These are phyloP conservation scores for honey bee (Apis mellifera) DNA, from an alignment of 1,140 invertebrate genomes.

Conservation along the genomic window Amel_HAv3.1 CM009936.2:5316501-5317000, in stretches of 20 bases:
- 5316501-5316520: conserved; percentile 12
- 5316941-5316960: too few species aligned
- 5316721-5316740: background rate
- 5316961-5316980: too few species aligned
- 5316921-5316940: background rate
- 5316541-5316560: conserved; percentile 23
- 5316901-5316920: background rate
- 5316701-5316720: background rate
- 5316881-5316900: background rate
- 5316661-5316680: background rate
- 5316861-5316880: conserved; percentile 38
- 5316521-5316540: conserved; percentile 20
- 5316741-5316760: background rate
- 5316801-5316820: conserved; percentile 30
- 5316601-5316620: conserved; percentile 43
- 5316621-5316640: conserved; percentile 40
- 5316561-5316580: conserved; percentile 19
- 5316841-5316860: conserved; percentile 32
- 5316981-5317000: too few species aligned
- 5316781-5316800: conserved; percentile 27
- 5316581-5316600: conserved; percentile 32
- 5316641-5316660: conserved; percentile 24
- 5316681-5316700: background rate
- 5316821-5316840: conserved; percentile 22
- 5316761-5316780: background rate